Evolutionary conservation across 2,888 invertebrate genomes (phyloP), one percentile per base, ranked within the genome.

Genomic region (Ferrisia virgata): DNA sequence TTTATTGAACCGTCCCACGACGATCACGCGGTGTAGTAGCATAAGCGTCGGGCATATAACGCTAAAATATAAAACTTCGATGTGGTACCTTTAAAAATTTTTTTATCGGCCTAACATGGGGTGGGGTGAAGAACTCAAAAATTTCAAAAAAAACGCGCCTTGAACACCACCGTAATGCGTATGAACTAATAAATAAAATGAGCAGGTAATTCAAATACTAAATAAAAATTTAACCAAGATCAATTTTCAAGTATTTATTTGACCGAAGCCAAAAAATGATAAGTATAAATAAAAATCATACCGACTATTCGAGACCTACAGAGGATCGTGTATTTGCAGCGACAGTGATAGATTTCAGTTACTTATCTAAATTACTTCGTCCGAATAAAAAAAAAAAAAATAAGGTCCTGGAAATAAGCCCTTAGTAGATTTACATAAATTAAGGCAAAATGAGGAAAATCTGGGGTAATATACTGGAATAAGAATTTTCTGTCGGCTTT

Each of bases 391-490:
- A 64, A 82, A 64, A 36, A 47, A 47, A 76, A 64, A 82, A 64
- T 33, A 64, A 69, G 82, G 53, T 64, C 33, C 33, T 82, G 58
- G 82, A 82, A 82, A 82, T 82, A 64, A 82, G 36, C 64, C 82
- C 64, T 31, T 33, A 22, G 82, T 18, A 82, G 82, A 82, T 82
- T 82, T 82, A 82, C 82, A 82, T 82, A 82, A 82, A 82, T 82
- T 82, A 82, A 82, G 82, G 39, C 31, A 82, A 82, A 82, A 82
- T 82, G 82, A 82, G 82, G 82, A 82, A 82, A 82, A 82, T 82
- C 82, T 58, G 33, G 64, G 58, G 58, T 82, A 82, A 82, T 82
- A 82, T 82, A 58, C 82, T 82, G 64, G 36, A 82, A 82, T 58
- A 82, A 64, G 82, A 82, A 82, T 82, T 82, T 82, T 82, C 82